Evolutionary conservation across 2,113 vertebrate species (phyloP).

Genomic region (Hypomesus transpacificus): DNA sequence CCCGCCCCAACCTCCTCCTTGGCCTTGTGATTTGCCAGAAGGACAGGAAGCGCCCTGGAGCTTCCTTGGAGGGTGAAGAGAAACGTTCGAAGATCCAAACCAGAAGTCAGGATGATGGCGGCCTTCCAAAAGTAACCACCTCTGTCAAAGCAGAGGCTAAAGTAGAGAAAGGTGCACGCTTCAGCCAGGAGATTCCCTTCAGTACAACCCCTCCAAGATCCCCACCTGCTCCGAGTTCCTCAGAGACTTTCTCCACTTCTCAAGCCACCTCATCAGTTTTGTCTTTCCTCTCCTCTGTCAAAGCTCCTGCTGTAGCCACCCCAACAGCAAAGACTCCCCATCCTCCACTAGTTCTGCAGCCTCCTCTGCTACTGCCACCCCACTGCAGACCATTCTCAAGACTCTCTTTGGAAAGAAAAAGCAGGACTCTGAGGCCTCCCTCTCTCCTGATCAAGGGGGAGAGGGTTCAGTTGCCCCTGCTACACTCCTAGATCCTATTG

Average conservation of each 20-base stretch:
- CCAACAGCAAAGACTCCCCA: slow-evolving; percentile 51
- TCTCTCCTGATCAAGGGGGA: slow-evolving; percentile 68
- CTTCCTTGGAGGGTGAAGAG: slow-evolving; percentile 73
- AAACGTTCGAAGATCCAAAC: slow-evolving; percentile 75
- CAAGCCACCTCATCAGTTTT: slow-evolving; percentile 67
- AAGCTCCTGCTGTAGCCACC: slow-evolving; percentile 56
- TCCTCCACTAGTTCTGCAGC: slow-evolving; percentile 44
- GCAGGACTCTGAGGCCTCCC: slow-evolving; percentile 72
- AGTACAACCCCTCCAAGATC: slow-evolving; percentile 85
- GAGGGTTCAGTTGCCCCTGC: slow-evolving; percentile 59
- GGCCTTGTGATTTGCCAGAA: slow-evolving; percentile 96
- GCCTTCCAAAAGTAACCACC: slow-evolving; percentile 56
- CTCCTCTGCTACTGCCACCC: slow-evolving; percentile 61
- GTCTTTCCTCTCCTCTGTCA: slow-evolving; percentile 75
- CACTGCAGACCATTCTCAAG: slow-evolving; percentile 93
- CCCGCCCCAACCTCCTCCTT: slow-evolving; percentile 93
- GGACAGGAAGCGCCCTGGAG: slow-evolving; percentile 78
- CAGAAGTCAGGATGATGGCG: slow-evolving; percentile 73
- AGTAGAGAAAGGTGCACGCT: slow-evolving; percentile 60
- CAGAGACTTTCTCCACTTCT: slow-evolving; percentile 55
- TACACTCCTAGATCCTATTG: slow-evolving; percentile 86
- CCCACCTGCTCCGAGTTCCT: slow-evolving; percentile 75
- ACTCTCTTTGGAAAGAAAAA: slow-evolving; percentile 92
- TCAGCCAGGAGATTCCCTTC: slow-evolving; percentile 65
- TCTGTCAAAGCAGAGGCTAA: slow-evolving; percentile 69